Evolutionary conservation across 2,888 invertebrate species (phyloP).

Genomic region (Mythimna vitellina): DNA sequence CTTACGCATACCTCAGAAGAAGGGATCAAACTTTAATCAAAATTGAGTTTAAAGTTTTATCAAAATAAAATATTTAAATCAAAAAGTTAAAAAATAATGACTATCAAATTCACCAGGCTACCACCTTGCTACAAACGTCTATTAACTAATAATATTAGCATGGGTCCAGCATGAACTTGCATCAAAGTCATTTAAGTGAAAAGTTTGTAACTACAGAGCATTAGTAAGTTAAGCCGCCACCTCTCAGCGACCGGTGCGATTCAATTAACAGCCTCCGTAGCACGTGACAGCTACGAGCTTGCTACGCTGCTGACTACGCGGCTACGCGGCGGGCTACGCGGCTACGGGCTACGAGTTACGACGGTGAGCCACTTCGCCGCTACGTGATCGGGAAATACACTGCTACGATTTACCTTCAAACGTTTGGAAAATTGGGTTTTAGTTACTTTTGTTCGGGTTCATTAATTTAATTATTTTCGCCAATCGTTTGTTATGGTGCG

Average conservation of each 20-base stretch:
- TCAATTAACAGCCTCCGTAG: conserved; percentile 81
- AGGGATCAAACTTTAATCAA: not conserved
- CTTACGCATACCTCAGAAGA: no score
- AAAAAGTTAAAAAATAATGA: not conserved
- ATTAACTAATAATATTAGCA: conserved; percentile 52
- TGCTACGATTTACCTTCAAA: conserved; percentile 59
- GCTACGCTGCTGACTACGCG: conserved; percentile 69
- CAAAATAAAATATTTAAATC: not conserved
- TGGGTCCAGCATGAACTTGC: conserved; percentile 61
- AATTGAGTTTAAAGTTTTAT: not conserved
- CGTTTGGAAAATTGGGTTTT: conserved; percentile 44
- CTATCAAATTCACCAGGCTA: not conserved
- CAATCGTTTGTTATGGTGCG: conserved; percentile 13
- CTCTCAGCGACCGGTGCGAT: conserved; percentile 75
- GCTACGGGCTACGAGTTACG: conserved; percentile 69
- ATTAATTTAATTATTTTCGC: conserved; percentile 23
- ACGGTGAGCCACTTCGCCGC: conserved; percentile 64
- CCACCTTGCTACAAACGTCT: not conserved
- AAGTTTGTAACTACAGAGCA: conserved; percentile 65
- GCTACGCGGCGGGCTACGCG: conserved; percentile 68
- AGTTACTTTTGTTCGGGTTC: conserved; percentile 30
- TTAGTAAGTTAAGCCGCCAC: conserved; percentile 71
- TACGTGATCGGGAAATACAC: conserved; percentile 65
- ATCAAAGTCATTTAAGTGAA: conserved; percentile 67
- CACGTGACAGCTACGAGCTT: conserved; percentile 71